Evolutionary conservation across 2,888 invertebrate genomes (phyloP), one percentile per base, ranked within the genome.

Genomic region (Phortica magna): DNA sequence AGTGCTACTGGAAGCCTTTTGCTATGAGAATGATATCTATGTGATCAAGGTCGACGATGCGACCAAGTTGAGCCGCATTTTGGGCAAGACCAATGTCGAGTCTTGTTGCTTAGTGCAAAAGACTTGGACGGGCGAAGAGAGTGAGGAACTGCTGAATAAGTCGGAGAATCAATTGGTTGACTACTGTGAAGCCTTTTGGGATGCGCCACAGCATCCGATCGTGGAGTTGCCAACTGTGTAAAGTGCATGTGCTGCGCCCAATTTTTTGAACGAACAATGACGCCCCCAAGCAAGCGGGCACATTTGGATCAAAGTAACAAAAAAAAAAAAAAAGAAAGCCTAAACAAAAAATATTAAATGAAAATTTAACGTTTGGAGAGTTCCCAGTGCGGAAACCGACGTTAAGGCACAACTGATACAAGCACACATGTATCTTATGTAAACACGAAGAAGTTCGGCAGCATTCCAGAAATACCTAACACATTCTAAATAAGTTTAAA

Each of bases 11-110:
- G 95, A 96, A 87, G 96, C 96, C 0, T 96, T 95, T 90, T 96
- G 96, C 91, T 95, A 94, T 57, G 96, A 96, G 91, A 95, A 96
- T 80, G 95, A 95, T 82, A 96, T 96, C 87, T 95, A 95, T 85
- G 95, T 95, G 74, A 94, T 96, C 81, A 95, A 95, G 93, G 95
- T 94, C 70, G 93, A 94, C 82, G 93, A 92, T 79, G 92, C 93
- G 67, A 92, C 93, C 83, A 93, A 93, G 85, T 80, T 92, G 64
- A 92, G 91, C 81, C 89, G 91, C 39, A 92, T 92, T 81, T 91
- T 94, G 92, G 76, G 94, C 93, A 84, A 93, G 91, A 81, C 93
- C 92, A 91, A 88, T 93, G 90, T 92, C 92, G 91, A 92, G 90
- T 89, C 89, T 88, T 88, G 91, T 93, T 89, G 93, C 92, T 77